Evolutionary conservation across 2,797 vertebrate species (phyloP).

Genomic region (Rachycentron canadum): DNA sequence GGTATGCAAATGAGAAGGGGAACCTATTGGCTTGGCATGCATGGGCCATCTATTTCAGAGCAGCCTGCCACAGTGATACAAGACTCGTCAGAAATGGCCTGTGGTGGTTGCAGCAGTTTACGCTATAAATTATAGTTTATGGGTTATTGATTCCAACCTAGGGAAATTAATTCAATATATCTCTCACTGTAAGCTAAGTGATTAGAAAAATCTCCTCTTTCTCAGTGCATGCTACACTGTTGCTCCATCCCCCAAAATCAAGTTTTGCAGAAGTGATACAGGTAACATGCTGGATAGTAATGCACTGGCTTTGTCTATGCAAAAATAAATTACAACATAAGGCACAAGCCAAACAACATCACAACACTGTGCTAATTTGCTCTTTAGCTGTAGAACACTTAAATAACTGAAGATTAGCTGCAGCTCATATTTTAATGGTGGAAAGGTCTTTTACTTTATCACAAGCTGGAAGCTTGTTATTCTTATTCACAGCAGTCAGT

Average conservation of each 20-base stretch:
- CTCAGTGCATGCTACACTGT: neutral
- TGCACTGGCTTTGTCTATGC: neutral
- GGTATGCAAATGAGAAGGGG: slow-evolving; percentile 78
- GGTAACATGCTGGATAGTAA: neutral
- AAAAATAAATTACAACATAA: neutral
- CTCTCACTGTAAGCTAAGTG: slow-evolving; percentile 28
- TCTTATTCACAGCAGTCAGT: neutral
- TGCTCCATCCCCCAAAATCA: neutral
- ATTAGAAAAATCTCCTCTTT: slow-evolving; percentile 26
- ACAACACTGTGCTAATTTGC: neutral
- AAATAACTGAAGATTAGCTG: neutral
- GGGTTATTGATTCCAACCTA: slow-evolving; percentile 64
- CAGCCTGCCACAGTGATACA: slow-evolving; percentile 53
- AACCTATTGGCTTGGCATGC: slow-evolving; percentile 64
- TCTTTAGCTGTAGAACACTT: neutral
- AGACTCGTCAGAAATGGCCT: slow-evolving; percentile 49
- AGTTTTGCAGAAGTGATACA: neutral
- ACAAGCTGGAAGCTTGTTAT: neutral
- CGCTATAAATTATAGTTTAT: slow-evolving; percentile 62
- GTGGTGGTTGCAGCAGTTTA: slow-evolving; percentile 45
- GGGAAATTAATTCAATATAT: slow-evolving; percentile 54
- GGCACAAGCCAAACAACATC: neutral
- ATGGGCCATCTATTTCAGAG: slow-evolving; percentile 67
- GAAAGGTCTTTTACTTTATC: neutral
- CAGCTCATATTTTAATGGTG: neutral